A percentile compares a stretch with the other conserved stretches of the same genome.
Conservation (phyloP, 1,140 invertebrate genomes). For the Mycetomoellerius zeteki region DNA sequence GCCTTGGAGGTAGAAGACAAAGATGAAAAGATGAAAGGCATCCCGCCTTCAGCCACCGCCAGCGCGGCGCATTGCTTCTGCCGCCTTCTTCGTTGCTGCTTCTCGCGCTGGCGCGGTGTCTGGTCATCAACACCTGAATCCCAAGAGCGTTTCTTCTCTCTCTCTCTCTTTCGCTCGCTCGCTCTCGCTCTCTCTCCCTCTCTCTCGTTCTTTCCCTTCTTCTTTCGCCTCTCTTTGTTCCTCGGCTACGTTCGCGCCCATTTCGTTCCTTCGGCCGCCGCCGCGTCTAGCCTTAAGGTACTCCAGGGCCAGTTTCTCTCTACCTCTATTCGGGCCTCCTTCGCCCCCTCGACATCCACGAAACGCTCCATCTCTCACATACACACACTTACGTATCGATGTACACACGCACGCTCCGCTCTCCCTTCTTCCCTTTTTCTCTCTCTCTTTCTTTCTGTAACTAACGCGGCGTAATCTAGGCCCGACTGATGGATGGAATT, state of each 20-base stretch:
- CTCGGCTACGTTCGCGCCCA: constrained; percentile 45
- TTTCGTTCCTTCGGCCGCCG: constrained; percentile 60
- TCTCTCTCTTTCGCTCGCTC: constrained; percentile 50
- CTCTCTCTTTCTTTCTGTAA: constrained; percentile 74
- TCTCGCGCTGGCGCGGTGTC: constrained; percentile 80
- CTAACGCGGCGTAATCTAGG: constrained; percentile 80
- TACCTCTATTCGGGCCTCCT: constrained; percentile 61
- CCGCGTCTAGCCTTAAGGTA: constrained; percentile 64
- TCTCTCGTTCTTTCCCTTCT: constrained; percentile 50
- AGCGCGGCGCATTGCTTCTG: constrained; percentile 75
- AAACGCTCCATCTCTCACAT: constrained; percentile 51
- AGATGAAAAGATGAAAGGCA: constrained; percentile 84
- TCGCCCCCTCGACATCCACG: constrained; percentile 59
- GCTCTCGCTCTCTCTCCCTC: constrained; percentile 71
- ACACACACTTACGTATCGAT: constrained; percentile 18
- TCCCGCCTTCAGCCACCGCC: constrained; percentile 80
- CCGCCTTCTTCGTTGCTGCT: constrained; percentile 70
- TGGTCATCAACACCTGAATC: constrained; percentile 85
- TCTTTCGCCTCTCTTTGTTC: constrained; percentile 68
- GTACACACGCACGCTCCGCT: constrained; percentile 26
- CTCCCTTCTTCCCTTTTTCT: neutral
- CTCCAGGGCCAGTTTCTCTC: constrained; percentile 65
- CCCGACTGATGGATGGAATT: constrained; percentile 85
- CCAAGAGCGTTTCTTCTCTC: constrained; percentile 78
- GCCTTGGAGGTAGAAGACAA: constrained; percentile 74